Base-by-base conservation (phyloP, 2,888 invertebrate genomes). In the Harmothoe impar region DNA sequence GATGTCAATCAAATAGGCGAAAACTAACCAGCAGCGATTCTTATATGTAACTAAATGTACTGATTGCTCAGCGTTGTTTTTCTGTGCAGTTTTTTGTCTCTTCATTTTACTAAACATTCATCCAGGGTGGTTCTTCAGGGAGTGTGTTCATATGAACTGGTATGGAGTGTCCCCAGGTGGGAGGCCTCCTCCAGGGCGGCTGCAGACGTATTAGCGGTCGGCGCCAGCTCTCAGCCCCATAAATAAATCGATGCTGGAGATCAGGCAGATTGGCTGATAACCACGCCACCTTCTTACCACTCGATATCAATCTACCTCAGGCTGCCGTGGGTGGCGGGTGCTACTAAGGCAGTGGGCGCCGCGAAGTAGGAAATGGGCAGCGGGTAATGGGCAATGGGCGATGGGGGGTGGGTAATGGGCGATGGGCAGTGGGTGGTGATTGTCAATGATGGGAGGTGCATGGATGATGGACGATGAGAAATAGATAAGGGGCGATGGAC, bases 191-290 rank as follows among this genome's bases (percentile, higher is more conserved):
- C n/a, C 43, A 5, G 7, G 81, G 35, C 23, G 35, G 35, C 29
- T 43, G 35, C 81, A 81, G 81, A 81, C 43, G 35, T 81, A 81
- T 81, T 81, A 81, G 35, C n/a, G 33, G 23, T 20, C 33, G 81
- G 81, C 81, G 81, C 81, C 81, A 43, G 43, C 43, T 81, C 81
- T 17, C 81, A 81, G 81, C 15, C 35, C 33, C 81, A 81, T 81
- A 81, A 81, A 81, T 81, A 81, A 81, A 81, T 81, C 81, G 81
- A 81, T 81, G 81, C 3, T 81, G 81, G 81, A 81, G 81, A 81
- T 81, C 81, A 81, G 81, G 81, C 81, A 33, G 81, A 81, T 81
- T 81, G 81, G 81, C 81, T 81, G 81, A 33, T 81, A 81, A 81
- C 81, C 81, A 81, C 81, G 35, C 81, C 81, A 81, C 23, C 81